Conservation (phyloP, 2,888 invertebrate species). For the Chrysolina oricalcia region DNA sequence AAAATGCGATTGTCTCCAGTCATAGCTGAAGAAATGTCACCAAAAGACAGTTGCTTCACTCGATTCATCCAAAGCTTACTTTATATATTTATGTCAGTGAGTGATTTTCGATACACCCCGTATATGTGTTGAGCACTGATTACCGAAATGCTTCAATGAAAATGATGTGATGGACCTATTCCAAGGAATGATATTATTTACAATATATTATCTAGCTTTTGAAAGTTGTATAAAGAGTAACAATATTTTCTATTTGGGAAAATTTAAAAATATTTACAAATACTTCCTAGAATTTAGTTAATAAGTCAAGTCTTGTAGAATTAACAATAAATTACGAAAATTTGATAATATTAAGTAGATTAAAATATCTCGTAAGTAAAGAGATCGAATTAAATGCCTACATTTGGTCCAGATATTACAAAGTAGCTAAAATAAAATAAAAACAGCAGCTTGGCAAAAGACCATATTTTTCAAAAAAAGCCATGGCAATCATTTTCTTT, state of each 20-base stretch:
- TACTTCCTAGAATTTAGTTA: conserved; percentile 47
- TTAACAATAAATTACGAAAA: conserved; percentile 53
- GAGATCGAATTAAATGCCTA: conserved; percentile 53
- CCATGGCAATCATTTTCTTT: background rate
- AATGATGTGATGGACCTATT: conserved; percentile 40
- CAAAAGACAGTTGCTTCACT: background rate
- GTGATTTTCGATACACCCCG: background rate
- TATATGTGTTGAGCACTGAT: conserved; percentile 43
- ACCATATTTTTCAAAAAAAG: background rate
- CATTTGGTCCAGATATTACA: conserved; percentile 56
- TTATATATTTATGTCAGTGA: background rate
- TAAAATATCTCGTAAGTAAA: conserved; percentile 43
- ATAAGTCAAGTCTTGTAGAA: conserved; percentile 55
- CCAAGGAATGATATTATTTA: conserved; percentile 48
- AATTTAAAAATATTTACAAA: conserved; percentile 50
- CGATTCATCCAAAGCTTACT: background rate
- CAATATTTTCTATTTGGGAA: conserved; percentile 50
- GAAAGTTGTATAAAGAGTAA: conserved; percentile 55
- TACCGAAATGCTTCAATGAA: conserved; percentile 36
- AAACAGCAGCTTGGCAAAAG: conserved; percentile 31
- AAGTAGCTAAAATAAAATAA: conserved; percentile 41
- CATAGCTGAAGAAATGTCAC: too few species aligned
- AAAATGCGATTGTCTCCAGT: too few species aligned
- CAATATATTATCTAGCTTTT: conserved; percentile 48
- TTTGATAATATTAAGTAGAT: conserved; percentile 50